phyloP scores from a whole-genome alignment of 2,113 vertebrate species.

The Xenopus borealis region DNA sequence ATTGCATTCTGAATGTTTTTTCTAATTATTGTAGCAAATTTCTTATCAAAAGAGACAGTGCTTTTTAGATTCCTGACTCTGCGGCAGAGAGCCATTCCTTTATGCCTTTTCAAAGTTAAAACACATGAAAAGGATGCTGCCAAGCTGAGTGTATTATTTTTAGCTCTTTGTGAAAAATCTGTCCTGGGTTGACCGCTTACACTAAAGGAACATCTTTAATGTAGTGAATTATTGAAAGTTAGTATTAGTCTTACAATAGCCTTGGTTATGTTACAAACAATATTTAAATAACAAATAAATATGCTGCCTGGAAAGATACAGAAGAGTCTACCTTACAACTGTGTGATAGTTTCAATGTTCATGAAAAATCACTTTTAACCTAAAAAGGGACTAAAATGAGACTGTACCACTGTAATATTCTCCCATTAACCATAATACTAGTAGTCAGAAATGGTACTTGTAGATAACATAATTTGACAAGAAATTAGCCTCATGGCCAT shows the following conservation, averaged over 20 bases:
- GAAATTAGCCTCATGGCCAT: no score
- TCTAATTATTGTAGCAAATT: constrained; percentile 50
- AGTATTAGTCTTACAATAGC: not conserved
- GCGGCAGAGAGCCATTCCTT: not conserved
- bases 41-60: constrained; percentile 48
- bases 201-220: constrained; percentile 34
- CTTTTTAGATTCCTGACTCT: constrained; percentile 35
- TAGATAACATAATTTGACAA: no score
- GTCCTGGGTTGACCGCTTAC: constrained; percentile 41
- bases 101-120: constrained; percentile 8
- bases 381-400: no score
- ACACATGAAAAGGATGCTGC: not conserved
- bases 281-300: no score
- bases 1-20: constrained; percentile 47
- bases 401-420: no score
- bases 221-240: constrained; percentile 23
- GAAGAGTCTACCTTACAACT: no score
- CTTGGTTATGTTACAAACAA: not conserved
- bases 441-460: no score
- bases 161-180: constrained; percentile 14
- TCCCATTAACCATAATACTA: no score
- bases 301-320: no score
- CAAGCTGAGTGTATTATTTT: constrained; percentile 9
- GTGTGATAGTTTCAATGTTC: no score
- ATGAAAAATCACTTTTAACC: no score